A percentile compares a stretch with the other conserved stretches of the same genome.
Conservation (phyloP, 2,888 invertebrate species). For the Microdon myrmicae region DNA sequence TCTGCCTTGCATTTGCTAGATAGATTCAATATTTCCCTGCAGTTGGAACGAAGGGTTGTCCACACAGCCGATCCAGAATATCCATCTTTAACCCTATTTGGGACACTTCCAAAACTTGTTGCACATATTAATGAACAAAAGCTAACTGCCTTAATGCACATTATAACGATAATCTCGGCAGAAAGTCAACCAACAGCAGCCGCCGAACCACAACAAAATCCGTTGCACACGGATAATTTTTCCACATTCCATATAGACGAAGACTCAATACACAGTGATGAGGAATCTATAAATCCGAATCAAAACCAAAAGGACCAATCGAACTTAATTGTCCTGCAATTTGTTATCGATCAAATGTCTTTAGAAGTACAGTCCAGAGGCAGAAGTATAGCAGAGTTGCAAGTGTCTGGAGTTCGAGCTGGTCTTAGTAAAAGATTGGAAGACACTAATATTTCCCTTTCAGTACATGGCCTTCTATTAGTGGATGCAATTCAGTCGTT, state of each 20-base stretch:
- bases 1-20: conserved; percentile 89
- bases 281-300: conserved; percentile 50
- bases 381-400: conserved; percentile 90
- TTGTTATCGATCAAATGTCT: conserved; percentile 87
- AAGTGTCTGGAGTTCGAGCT: conserved; percentile 87
- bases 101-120: conserved; percentile 86
- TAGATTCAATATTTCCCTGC: conserved; percentile 76
- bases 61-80: conserved; percentile 86
- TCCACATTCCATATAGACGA: conserved; percentile 23
- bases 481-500: conserved; percentile 96
- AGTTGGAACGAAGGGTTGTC: conserved; percentile 83
- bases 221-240: conserved; percentile 8
- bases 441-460: conserved; percentile 82
- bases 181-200: conserved; percentile 28
- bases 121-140: conserved; percentile 93
- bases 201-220: conserved; percentile 27
- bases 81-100: conserved; percentile 84
- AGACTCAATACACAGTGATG: conserved; percentile 20
- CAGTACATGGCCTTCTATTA: conserved; percentile 90
- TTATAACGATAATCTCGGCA: conserved; percentile 67
- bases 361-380: conserved; percentile 87
- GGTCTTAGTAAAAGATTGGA: conserved; percentile 78
- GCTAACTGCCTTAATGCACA: conserved; percentile 74
- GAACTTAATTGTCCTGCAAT: conserved; percentile 80
- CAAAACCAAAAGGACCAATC: conserved; percentile 66